Percentiles rank a stretch among this genome's conserved stretches.
Conservation (phyloP, 2,888 invertebrate species). For the Pristionchus arcanus region DNA sequence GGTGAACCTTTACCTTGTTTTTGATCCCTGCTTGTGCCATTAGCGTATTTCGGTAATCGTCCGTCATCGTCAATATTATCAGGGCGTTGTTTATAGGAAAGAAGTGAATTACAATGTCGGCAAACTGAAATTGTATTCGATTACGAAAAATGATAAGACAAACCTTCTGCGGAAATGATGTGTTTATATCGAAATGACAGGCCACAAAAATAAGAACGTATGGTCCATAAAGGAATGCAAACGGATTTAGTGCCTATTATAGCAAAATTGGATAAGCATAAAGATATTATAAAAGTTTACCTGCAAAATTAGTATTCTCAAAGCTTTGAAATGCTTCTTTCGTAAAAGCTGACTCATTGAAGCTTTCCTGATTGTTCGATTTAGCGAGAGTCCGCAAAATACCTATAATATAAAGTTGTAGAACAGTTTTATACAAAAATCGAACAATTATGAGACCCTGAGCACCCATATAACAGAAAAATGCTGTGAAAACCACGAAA, state of each 20-base stretch:
- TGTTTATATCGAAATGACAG: neutral
- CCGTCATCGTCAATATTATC: neutral
- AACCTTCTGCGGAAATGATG: neutral
- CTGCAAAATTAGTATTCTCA: neutral
- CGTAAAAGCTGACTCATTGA: neutral
- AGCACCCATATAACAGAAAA: neutral
- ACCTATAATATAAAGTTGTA: neutral
- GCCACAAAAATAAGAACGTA: neutral
- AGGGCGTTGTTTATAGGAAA: neutral
- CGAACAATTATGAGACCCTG: neutral
- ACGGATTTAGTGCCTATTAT: neutral
- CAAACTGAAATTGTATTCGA: neutral
- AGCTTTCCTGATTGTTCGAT: neutral
- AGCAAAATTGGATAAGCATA: neutral
- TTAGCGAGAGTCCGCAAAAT: neutral
- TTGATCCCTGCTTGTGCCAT: neutral
- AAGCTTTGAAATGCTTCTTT: neutral
- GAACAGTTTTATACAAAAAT: neutral
- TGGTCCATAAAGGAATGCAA: neutral
- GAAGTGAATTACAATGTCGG: neutral
- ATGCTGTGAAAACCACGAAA: neutral
- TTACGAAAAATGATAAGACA: neutral
- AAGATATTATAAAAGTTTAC: neutral
- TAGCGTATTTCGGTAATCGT: neutral
- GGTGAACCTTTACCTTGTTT: too few species aligned